Evolutionary conservation across 2,888 invertebrate genomes (phyloP), one percentile per base, ranked within the genome.

Genomic region (Oasisia sp.): DNA sequence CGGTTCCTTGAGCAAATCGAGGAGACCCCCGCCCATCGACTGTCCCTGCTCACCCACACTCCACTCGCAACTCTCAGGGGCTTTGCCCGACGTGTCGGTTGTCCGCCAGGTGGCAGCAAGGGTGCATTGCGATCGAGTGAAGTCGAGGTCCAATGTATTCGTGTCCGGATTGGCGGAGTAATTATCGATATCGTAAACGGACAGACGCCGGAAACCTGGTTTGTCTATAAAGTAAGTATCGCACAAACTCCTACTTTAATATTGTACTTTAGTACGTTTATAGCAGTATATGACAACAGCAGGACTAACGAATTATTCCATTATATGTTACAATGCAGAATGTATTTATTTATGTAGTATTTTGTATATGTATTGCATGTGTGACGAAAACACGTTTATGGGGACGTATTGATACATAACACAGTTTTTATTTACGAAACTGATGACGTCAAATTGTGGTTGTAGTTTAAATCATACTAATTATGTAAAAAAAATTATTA

Each of bases 61-160:
- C 91, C 91, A 91, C 9, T 91, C 91, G 12, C 27, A 50, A n/a
- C 44, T 38, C 11, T 44, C 44, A 12, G 91, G 91, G 12, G 91
- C 45, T 27, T 45, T 44, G n/a, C 74, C 74, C 19, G 74, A 4
- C 27, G 27, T 19, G 74, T n/a, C 74, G 0, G 74, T 27, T 74
- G 74, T 74, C 74, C 74, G 74, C 74, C 74, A 74, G 74, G 74
- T 74, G n/a, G 74, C 74, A 1, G 74, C 74, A 74, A 74, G 74
- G 2, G 74, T 44, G 50, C 91, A 91, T 50, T 91, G 56, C 14
- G 44, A 45, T 38, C 45, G 50, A 14, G 91, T 91, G 91, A 91
- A 91, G 91, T 14, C 91, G 44, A 50, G 32, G 50, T 91, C 91
- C 50, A 44, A 19, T 19, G 90, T 38, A 32, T 90, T 32, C 90